Evolutionary conservation across 30 jellyfish, hydroid and myxozoan species (phyloP), one percentile per base, ranked within the genome.

Genomic region (Mastigias papua): DNA sequence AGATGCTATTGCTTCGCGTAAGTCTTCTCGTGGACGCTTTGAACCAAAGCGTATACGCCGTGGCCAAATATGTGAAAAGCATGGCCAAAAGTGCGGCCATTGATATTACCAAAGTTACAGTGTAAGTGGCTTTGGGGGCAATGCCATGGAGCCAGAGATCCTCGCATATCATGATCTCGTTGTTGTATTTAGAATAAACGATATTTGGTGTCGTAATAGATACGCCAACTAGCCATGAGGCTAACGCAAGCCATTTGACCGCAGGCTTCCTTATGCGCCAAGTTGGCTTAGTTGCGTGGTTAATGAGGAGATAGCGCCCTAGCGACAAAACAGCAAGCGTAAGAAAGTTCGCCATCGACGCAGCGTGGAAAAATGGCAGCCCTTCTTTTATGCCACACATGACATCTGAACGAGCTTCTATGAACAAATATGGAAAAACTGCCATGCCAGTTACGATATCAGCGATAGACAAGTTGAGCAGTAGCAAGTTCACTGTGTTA

Each of bases 381-480:
- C 98, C 98, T 30, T 92, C 98, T 30, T 97, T 92, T 23, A 92
- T 16, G 2, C 97, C 98, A 61, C 98, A 92, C 27, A 87, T 0
- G 34, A 86, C 26, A 60, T 87, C 93, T 1, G 98, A 97, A 20
- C 84, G 87, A n/a, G 60, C 69, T 31, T 80, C 54, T 1, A 87
- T 29, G 51, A 86, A 92, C 23, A 87, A 79, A 69, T 88, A 92
- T 34, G 98, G 98, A 34, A 88, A 73, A 21, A 92, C 82, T 37
- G 95, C 85, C 25, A 92, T 30, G 21, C 96, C 90, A 21, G 92
- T 83, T 15, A 92, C 86, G 33, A 92, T 87, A 37, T 92, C 98
- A 2, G 98, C 94, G 19, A 92, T 35, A 10, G 98, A 94, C 20
- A 92, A 87, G 54, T 92, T 92, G 58, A 92, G 29, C 17, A 92